Evolutionary conservation across 2,888 invertebrate genomes (phyloP).

Genomic region (Fissipunctia ypsillon): DNA sequence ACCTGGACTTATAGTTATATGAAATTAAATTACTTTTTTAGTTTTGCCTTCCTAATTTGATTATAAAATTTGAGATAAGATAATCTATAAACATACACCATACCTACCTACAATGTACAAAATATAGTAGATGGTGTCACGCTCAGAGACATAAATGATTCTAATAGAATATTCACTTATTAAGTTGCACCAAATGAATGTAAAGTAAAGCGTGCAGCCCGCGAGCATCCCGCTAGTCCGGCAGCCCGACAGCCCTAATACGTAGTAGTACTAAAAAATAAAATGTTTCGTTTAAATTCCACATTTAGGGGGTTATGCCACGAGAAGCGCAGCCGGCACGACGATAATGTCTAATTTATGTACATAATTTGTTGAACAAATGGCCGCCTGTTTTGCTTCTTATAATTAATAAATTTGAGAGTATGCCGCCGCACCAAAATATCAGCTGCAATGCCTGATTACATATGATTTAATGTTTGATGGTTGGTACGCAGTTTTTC

Average conservation of each 20-base stretch:
- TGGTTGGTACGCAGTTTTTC: not conserved
- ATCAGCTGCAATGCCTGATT: constrained; percentile 52
- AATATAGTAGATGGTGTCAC: not conserved
- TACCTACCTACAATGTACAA: too few relatives aligned
- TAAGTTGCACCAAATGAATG: not conserved
- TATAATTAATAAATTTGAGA: constrained; percentile 70
- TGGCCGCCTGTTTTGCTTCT: constrained; percentile 69
- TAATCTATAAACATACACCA: too few relatives aligned
- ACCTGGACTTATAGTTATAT: too few relatives aligned
- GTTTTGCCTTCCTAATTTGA: too few relatives aligned
- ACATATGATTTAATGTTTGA: constrained; percentile 21
- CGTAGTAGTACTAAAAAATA: constrained; percentile 49
- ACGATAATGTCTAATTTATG: constrained; percentile 77
- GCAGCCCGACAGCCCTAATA: constrained; percentile 30
- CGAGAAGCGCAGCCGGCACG: constrained; percentile 66
- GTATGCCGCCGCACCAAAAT: constrained; percentile 42
- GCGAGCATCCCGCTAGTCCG: not conserved
- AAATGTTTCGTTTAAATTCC: constrained; percentile 64
- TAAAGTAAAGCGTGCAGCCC: not conserved
- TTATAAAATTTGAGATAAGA: too few relatives aligned
- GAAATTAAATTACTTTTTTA: too few relatives aligned
- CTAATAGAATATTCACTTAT: not conserved
- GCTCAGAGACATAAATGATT: not conserved
- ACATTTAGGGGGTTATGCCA: constrained; percentile 64
- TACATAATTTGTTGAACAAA: constrained; percentile 76